Evolutionary conservation across 1,140 invertebrate genomes (phyloP), one percentile per base, ranked within the genome.

Genomic region (Littorina saxatilis): DNA sequence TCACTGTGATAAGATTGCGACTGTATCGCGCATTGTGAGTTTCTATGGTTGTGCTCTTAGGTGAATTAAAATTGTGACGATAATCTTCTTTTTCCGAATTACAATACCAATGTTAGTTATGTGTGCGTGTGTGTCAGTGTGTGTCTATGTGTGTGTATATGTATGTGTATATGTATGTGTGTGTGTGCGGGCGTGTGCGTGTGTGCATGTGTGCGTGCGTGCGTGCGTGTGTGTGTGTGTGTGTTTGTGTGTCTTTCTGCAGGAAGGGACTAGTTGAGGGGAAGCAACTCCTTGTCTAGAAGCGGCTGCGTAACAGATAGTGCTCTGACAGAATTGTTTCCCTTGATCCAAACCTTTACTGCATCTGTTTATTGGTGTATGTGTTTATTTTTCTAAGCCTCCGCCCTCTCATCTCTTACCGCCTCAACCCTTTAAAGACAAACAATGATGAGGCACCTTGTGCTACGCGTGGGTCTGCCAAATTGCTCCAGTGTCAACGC

Each of bases 91-190:
- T 50, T 32, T 2, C 3, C 9, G 5, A 15, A 75, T 47, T 7
- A 35, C 32, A 40, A 35, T 23, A 29, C 5, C 32, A 29, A 66
- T 7, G 7, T 5, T 29, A 55, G 1, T 43, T 37, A 20, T 50
- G 43, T 2, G 15, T 32, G 74, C 23, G n/a, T 55, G 43, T 76
- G 43, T 55, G 50, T 52, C n/a, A 32, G 47, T 76, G 43, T 76
- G 40, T 37, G 32, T 47, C 47, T 55, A 27, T 52, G 47, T 55
- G 29, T 20, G 43, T 50, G 43, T 76, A 29, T 55, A 27, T 76
- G 32, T 23, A 27, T 50, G 47, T 55, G 43, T 52, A 32, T 47
- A 32, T 55, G 52, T 29, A 32, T 76, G 47, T 55, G 50, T 37
- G 32, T 35, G 43, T 76, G 47, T 55, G 47, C 29, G 23, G 3